phyloP scores from a whole-genome alignment of 2,113 vertebrate species.

The Capreolus pygargus region DNA sequence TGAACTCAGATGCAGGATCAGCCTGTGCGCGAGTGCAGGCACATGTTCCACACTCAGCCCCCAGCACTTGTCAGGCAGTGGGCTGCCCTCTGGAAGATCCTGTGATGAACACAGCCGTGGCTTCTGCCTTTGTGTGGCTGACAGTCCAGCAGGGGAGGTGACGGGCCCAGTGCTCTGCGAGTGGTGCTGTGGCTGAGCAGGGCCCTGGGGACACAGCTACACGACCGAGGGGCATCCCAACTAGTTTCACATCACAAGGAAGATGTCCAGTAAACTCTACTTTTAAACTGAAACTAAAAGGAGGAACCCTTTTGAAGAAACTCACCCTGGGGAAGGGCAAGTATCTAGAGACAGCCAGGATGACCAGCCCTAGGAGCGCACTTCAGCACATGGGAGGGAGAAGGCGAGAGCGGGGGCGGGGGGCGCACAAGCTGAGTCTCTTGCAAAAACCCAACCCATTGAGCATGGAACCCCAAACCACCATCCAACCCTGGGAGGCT shows the following conservation, averaged over 20 bases:
- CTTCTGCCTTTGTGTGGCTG: neutral
- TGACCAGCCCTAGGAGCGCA: too few relatives aligned
- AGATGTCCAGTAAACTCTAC: neutral
- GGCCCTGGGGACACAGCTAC: neutral
- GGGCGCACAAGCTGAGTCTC: neutral
- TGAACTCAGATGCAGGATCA: neutral
- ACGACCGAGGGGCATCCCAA: neutral
- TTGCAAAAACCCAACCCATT: neutral
- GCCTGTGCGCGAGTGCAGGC: neutral
- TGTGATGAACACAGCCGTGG: neutral
- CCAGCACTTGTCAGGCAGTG: neutral
- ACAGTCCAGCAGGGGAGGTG: neutral
- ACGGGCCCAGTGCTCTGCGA: accelerated
- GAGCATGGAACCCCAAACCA: neutral
- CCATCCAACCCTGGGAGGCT: neutral
- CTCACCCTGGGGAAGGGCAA: too few relatives aligned
- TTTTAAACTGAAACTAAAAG: neutral
- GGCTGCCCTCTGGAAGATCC: neutral
- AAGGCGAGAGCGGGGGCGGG: neutral
- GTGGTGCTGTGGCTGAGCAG: neutral
- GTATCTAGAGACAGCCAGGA: neutral
- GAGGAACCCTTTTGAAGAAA: neutral
- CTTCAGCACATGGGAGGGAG: neutral
- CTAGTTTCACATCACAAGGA: neutral
- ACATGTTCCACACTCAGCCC: neutral